Evolutionary conservation across 1,140 invertebrate species (phyloP), one percentile per base, ranked within the genome.

Genomic region (Dendroctonus valens): DNA sequence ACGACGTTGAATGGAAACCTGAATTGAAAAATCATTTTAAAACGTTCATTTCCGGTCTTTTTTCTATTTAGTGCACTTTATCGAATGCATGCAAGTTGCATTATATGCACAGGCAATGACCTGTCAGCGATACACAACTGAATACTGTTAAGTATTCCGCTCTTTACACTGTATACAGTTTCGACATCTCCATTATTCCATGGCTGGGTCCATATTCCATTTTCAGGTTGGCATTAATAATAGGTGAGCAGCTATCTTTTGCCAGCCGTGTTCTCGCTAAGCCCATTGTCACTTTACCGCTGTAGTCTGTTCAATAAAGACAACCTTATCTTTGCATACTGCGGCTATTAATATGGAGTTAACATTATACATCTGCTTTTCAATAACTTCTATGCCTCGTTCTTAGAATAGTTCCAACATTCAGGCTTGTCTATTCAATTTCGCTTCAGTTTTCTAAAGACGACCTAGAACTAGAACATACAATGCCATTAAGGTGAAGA

Each of bases 201-300:
- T 9, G 5, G 53, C 39, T 11, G 5, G 12, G 26, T 55, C 15
- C 37, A 58, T 58, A 14, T 11, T 58, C 55, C 48, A 50, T 48
- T 49, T 60, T 60, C 37, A 60, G 59, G 37, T 60, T 41, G 46
- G 41, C n/a, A 60, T 41, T 52, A 62, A 62, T 53, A 62, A 62
- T 62, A 60, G 58, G 38, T 49, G 44, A 60, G 58, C n/a, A 42
- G 50, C 59, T 62, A 53, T 59, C 58, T 49, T 59, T 50, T 41
- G 41, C 55, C 44, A 50, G 59, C 8, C 46, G 46, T 62, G 53
- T 62, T 62, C 59, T 52, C 41, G 26, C 59, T 52, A 62, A 51
- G 59, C 59, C 59, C 42, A 62, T 62, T 62, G 59, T 62, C 38
- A n/a, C 49, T 62, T 53, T 39, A 50, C 41, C 59, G 15, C 59